Evolutionary conservation across 2,888 invertebrate species (phyloP), one percentile per base, ranked within the genome.

Genomic region (Andrena chrysosceles): DNA sequence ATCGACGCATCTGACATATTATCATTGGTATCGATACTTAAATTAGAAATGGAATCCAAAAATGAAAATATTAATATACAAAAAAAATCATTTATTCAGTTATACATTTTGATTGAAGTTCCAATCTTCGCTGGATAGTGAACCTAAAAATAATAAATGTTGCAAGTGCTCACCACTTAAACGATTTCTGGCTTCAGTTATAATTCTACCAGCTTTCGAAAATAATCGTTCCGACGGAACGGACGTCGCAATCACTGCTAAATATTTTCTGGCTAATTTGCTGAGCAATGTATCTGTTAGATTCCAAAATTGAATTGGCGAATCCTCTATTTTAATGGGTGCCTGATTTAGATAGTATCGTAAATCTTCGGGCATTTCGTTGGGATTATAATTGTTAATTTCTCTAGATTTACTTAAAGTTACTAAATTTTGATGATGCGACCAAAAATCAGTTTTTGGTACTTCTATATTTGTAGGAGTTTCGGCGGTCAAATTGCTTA

Each of bases 141-240:
- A 54, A n/a, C 54, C 23, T 2, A 23, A 2, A 54, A 54, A 54
- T 8, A 54, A 54, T 54, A 54, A 75, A 23, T 75, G 54, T 23
- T 16, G 56, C 33, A 56, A 31, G 16, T 56, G 73, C 20, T 42
- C 56, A 59, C 54, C 1, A 48, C n/a, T 75, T 49, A 75, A 35
- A 33, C 59, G 59, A 60, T 75, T 54, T 20, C 29, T 64, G 13
- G 64, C 23, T 13, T 73, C 56, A 2, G 54, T 29, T 8, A 54
- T 20, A 23, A 54, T 54, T 8, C 54, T 54, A 0, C 54, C 23
- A 7, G 54, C 10, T 54, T 54, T 54, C 1, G 54, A 54, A 54
- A 54, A 54, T 54, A 54, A 23, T 54, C 23, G 54, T 54, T 54
- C 20, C 8, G 54, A 23, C 23, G 54, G 20, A 20, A 54, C 54